Evolutionary conservation across 2,797 vertebrate genomes (phyloP).

Genomic region (Anisognathus igniventris): DNA sequence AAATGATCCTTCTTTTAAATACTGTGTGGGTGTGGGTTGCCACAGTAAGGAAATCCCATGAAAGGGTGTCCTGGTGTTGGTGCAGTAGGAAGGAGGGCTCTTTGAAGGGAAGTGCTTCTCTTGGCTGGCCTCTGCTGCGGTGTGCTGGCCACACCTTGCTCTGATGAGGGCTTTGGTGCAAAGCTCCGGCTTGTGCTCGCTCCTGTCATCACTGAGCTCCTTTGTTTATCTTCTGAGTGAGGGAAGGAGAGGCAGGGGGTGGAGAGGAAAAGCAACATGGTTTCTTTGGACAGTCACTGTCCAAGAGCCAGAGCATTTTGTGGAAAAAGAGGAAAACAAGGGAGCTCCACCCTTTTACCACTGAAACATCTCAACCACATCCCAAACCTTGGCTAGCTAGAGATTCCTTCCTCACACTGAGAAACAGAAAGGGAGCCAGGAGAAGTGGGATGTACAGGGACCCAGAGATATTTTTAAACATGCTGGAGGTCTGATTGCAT

Average conservation of each 20-base stretch:
- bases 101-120: not conserved
- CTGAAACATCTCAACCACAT: conserved; percentile 1
- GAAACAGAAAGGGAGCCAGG: not conserved
- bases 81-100: not conserved
- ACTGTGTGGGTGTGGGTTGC: not conserved
- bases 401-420: not conserved
- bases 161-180: not conserved
- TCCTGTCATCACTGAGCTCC: not conserved
- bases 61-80: not conserved
- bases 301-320: not conserved
- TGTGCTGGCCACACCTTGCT: not conserved
- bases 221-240: not conserved
- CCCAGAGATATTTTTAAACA: conserved; percentile 23
- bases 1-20: not conserved
- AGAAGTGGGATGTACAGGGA: conserved; percentile 6
- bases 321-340: not conserved
- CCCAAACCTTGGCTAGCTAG: not conserved
- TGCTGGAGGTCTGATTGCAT: conserved; percentile 7
- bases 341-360: conserved; percentile 37
- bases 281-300: not conserved
- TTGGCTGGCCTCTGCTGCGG: not conserved
- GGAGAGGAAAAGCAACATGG: rapidly evolving
- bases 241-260: not conserved
- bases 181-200: not conserved
- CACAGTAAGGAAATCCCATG: not conserved